Percentiles rank a stretch among this genome's conserved stretches.
These are phyloP conservation scores for Potamarius usumacintae DNA, from an alignment of 2,113 vertebrate species.

Conservation along the genomic window DNA sequence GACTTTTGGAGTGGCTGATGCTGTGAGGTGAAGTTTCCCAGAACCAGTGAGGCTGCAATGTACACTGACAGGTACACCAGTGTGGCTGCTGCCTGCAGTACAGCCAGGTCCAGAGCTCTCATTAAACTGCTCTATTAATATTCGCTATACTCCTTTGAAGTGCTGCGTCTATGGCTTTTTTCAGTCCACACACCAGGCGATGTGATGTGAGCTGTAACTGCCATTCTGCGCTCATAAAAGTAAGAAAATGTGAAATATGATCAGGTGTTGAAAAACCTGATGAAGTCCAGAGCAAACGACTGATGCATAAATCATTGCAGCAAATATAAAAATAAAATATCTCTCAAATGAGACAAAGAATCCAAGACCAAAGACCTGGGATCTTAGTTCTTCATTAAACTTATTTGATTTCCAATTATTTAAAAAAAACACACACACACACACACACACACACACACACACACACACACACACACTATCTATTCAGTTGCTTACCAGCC, in stretches of 20 bases:
- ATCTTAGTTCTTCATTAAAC: not conserved
- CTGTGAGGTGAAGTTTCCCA: slow-evolving; percentile 51
- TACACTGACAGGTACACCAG: slow-evolving; percentile 57
- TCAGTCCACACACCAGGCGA: not conserved
- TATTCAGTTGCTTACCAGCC: slow-evolving; percentile 79
- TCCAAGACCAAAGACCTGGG: not conserved
- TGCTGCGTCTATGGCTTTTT: slow-evolving; percentile 24
- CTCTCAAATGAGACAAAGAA: not conserved
- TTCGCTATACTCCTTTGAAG: slow-evolving; percentile 50
- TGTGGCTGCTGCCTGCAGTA: slow-evolving; percentile 47
- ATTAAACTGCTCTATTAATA: slow-evolving; percentile 61
- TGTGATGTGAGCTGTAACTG: slow-evolving; percentile 6
- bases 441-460: too few relatives aligned
- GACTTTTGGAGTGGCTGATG: slow-evolving; percentile 33
- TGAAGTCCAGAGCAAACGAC: not conserved
- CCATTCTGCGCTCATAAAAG: slow-evolving; percentile 17
- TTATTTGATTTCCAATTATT: not conserved
- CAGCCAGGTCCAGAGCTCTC: slow-evolving; percentile 49
- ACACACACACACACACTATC: not conserved
- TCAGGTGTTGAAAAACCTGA: not conserved
- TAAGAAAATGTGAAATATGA: not conserved
- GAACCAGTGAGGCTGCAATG: slow-evolving; percentile 51
- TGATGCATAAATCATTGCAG: not conserved
- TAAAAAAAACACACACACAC: not conserved
- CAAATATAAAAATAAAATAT: not conserved